These are phyloP conservation scores for Acanthosepion pharaonis DNA, from an alignment of 2,888 invertebrate species.

Conservation along the genomic window DNA sequence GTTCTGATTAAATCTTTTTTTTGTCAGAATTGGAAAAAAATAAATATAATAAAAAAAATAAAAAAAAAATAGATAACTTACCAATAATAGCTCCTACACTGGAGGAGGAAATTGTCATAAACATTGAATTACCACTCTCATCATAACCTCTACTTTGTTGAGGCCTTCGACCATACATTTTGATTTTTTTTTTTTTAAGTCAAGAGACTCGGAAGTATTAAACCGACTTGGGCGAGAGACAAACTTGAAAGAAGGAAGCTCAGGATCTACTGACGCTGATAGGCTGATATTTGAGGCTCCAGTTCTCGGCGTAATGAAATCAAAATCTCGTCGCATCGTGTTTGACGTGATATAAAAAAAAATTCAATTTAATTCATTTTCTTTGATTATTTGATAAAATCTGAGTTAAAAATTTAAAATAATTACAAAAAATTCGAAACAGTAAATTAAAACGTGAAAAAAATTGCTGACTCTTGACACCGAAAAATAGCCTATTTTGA, in stretches of 20 bases:
- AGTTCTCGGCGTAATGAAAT: background rate
- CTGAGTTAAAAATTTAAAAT: background rate
- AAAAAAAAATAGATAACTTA: background rate
- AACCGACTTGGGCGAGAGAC: background rate
- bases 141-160: background rate
- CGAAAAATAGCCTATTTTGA: background rate
- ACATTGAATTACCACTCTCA: background rate
- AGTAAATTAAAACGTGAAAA: background rate
- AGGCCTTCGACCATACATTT: background rate
- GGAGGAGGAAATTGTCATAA: background rate
- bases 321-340: background rate
- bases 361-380: background rate
- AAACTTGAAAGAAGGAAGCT: background rate
- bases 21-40: background rate
- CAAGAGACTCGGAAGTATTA: background rate
- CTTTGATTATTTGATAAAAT: background rate
- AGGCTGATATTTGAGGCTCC: background rate
- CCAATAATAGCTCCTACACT: constrained; percentile 33
- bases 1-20: too few species aligned
- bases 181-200: background rate
- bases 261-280: background rate
- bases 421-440: background rate
- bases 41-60: background rate
- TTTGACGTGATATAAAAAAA: background rate
- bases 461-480: background rate